These are phyloP conservation scores for Myodes glareolus DNA, from an alignment of 2,113 vertebrate species.

Conservation along the genomic window DNA sequence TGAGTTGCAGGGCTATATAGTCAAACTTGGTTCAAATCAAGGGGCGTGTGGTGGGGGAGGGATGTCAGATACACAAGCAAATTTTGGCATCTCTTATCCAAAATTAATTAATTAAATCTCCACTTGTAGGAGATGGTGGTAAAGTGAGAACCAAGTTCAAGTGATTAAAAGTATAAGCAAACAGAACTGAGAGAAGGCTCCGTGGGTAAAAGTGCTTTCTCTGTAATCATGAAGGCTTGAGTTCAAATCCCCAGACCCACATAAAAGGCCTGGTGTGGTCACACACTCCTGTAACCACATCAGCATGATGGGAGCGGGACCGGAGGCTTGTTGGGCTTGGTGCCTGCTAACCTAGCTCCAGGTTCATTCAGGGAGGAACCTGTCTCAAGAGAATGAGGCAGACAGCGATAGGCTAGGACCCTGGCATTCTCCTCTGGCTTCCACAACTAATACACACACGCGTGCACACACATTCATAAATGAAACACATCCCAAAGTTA, in stretches of 20 bases:
- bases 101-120: constrained; percentile 28
- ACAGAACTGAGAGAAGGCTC: neutral
- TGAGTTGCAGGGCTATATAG: neutral
- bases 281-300: neutral
- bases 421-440: neutral
- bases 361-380: neutral
- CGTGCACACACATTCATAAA: neutral
- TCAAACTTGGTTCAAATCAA: neutral
- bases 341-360: neutral
- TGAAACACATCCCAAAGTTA: neutral
- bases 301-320: neutral
- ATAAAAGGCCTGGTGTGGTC: neutral
- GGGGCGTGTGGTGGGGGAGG: neutral
- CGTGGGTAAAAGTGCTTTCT: neutral
- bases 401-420: neutral
- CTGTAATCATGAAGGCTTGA: accelerated
- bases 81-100: neutral
- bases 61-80: neutral
- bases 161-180: neutral
- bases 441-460: neutral
- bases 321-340: neutral
- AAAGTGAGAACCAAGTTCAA: neutral
- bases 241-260: neutral
- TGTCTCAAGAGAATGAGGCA: neutral
- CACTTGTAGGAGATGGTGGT: neutral